Evolutionary conservation across 2,888 invertebrate genomes (phyloP).

Genomic region (Stegophylla sp.): DNA sequence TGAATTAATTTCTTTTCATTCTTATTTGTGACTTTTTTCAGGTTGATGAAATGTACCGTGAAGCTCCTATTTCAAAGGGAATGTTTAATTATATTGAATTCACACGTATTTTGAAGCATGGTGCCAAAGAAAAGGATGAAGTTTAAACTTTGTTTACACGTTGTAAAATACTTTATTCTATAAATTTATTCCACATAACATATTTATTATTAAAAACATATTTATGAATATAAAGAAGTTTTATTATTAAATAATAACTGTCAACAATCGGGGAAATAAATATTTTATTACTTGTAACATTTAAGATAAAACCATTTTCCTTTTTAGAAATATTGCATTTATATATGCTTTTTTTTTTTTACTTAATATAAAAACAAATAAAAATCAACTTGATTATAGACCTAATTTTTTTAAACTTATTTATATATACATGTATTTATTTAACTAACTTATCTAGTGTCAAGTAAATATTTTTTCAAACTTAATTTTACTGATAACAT

Average conservation of each 20-base stretch:
- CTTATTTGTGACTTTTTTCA: slow-evolving; percentile 62
- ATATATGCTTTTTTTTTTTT: not conserved
- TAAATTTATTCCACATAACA: slow-evolving; percentile 35
- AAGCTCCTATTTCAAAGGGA: slow-evolving; percentile 92
- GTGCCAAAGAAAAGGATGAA: slow-evolving; percentile 98
- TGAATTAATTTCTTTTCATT: not conserved
- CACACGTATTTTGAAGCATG: slow-evolving; percentile 97
- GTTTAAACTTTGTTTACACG: slow-evolving; percentile 22
- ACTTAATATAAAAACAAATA: not conserved
- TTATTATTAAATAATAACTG: slow-evolving; percentile 41
- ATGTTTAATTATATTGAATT: slow-evolving; percentile 98
- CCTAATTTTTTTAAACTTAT: not conserved
- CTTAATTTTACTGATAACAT: too few relatives aligned
- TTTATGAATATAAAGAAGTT: slow-evolving; percentile 25
- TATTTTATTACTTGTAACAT: slow-evolving; percentile 51
- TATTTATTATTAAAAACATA: slow-evolving; percentile 25
- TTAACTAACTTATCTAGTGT: too few relatives aligned
- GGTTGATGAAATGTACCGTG: slow-evolving; percentile 97
- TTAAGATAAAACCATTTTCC: not conserved
- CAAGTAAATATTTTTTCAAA: too few relatives aligned
- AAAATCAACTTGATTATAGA: too few relatives aligned
- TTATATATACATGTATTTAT: too few relatives aligned
- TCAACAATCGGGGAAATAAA: slow-evolving; percentile 26
- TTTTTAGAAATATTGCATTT: not conserved
- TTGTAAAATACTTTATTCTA: slow-evolving; percentile 19